Evolutionary conservation across 2,797 vertebrate genomes (phyloP), one percentile per base, ranked within the genome.

Genomic region (Simalia tracyae): DNA sequence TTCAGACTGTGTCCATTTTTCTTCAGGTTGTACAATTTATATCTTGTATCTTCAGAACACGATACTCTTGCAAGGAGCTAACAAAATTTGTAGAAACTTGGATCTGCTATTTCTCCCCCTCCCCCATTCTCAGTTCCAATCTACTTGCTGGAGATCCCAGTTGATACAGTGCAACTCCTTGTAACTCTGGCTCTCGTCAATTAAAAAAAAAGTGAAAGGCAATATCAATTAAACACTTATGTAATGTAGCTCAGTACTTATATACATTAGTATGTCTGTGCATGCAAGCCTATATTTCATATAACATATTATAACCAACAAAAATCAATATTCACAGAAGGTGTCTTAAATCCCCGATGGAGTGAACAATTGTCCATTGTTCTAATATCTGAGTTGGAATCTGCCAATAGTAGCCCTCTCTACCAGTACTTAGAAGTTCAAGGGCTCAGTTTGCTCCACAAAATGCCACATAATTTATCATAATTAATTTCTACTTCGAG

Each of bases 401-500:
- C 63, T 92, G 72, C 61, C 26, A 46, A 61, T 90, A 64, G 72
- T 54, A 87, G 31, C 17, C 60, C 11, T 81, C 2, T 84, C 15
- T 54, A 84, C 12, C 57, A 64, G 42, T 92, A 28, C 64, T 46
- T 59, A 28, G 11, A 0, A 0, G 90, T 19, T 91, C 94, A 95
- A 92, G 92, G 90, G 17, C 84, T 87, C 68, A 0, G 0, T 24
- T 36, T 0, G 0, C 64, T 91, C 86, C 59, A 26, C 2, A 90
- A 89, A 0, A 90, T 86, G 31, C 64, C 56, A 90, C 28, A 10
- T 56, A 90, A 92, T 76, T 95, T 94, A 94, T 92, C 92, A 94
- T 90, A 72, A 92, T 42, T 84, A 87, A 84, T 84, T 66, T 90
- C 92, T 95, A 91, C 50, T 95, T 88, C 93, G 92, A 92, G 93